These are phyloP conservation scores for Drosophila incognita DNA, from an alignment of 2,888 invertebrate genomes.

Conservation along the genomic window DNA sequence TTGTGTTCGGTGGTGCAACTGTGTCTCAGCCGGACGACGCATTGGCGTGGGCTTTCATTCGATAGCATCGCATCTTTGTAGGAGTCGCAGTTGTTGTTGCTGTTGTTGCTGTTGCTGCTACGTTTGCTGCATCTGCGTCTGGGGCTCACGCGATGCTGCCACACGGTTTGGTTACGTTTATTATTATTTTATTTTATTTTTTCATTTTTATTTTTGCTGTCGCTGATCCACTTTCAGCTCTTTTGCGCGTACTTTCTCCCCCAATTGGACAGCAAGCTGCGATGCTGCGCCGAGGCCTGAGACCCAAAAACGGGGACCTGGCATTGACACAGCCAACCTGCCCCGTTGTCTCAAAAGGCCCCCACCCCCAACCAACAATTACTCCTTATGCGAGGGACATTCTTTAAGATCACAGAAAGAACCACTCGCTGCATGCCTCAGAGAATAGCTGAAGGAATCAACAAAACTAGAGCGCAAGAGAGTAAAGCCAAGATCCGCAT, in stretches of 20 bases:
- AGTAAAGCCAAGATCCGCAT: neutral
- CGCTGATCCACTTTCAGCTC: constrained; percentile 79
- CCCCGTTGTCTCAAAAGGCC: constrained; percentile 9
- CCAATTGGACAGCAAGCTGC: constrained; percentile 75
- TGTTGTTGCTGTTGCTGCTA: constrained; percentile 13
- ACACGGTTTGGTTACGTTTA: constrained; percentile 81
- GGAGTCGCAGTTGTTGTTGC: constrained; percentile 46
- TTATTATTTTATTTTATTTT: constrained; percentile 60
- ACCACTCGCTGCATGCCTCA: neutral
- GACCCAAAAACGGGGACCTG: constrained; percentile 34
- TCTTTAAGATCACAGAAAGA: constrained; percentile 10
- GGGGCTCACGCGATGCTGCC: constrained; percentile 77
- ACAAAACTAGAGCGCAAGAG: neutral
- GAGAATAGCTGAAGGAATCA: neutral
- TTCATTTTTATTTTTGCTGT: constrained; percentile 35
- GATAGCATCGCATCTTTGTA: constrained; percentile 67
- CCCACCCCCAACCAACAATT: neutral
- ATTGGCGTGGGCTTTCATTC: constrained; percentile 75
- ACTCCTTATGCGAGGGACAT: constrained; percentile 24
- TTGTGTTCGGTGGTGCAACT: constrained; percentile 32
- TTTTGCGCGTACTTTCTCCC: constrained; percentile 79
- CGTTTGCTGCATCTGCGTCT: constrained; percentile 56
- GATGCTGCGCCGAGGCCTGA: constrained; percentile 22
- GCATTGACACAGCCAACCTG: constrained; percentile 34
- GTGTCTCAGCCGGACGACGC: constrained; percentile 46